Evolutionary conservation across 2,888 invertebrate species (phyloP).

Genomic region (Sinotaia quadrata): DNA sequence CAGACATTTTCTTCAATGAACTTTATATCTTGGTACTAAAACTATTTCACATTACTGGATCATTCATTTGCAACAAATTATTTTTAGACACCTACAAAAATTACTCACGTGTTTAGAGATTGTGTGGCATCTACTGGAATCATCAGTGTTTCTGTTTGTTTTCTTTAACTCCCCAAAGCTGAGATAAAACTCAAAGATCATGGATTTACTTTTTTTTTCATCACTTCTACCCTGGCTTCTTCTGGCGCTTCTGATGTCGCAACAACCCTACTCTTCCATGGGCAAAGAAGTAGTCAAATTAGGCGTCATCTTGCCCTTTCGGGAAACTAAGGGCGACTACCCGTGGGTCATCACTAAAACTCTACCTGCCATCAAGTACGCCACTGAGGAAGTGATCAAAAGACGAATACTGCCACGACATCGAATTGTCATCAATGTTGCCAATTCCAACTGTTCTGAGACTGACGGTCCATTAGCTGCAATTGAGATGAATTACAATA

Average conservation of each 20-base stretch:
- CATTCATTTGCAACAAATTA: no score
- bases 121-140: no score
- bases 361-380: constrained; percentile 64
- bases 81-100: no score
- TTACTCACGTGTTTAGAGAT: no score
- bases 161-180: no score
- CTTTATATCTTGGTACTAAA: no score
- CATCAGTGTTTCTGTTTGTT: no score
- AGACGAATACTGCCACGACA: constrained; percentile 27
- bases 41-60: no score
- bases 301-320: constrained; percentile 58
- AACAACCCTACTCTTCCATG: not conserved
- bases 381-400: constrained; percentile 49
- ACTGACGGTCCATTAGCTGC: constrained; percentile 57
- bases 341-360: constrained; percentile 51
- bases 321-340: constrained; percentile 38
- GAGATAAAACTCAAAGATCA: no score
- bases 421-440: constrained; percentile 28
- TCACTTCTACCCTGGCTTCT: no score
- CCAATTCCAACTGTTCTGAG: constrained; percentile 59
- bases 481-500: constrained; percentile 53
- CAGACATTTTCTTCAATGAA: no score
- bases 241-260: not conserved
- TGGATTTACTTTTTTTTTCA: no score
- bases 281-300: constrained; percentile 28